These are phyloP conservation scores for Anticlea derivata DNA, from an alignment of 2,888 invertebrate genomes.

Conservation along the genomic window DNA sequence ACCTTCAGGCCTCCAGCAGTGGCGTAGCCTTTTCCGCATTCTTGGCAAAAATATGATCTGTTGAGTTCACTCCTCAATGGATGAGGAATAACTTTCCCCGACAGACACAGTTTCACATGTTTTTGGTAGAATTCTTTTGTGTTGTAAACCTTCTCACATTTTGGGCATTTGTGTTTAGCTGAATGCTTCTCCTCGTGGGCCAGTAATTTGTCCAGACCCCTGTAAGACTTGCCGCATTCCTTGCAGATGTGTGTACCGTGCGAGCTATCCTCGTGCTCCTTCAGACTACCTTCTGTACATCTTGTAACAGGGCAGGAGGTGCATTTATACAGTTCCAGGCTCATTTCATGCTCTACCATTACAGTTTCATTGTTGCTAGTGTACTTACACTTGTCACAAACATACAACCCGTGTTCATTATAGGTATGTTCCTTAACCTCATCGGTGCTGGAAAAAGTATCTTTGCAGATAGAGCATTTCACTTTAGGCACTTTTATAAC, in stretches of 20 bases:
- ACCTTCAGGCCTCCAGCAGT: constrained; percentile 66
- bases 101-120: constrained; percentile 66
- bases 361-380: constrained; percentile 45
- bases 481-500: constrained; percentile 26
- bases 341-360: constrained; percentile 46
- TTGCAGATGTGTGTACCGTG: constrained; percentile 61
- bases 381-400: constrained; percentile 58
- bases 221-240: constrained; percentile 66
- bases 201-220: constrained; percentile 56
- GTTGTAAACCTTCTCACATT: constrained; percentile 67
- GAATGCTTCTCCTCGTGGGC: constrained; percentile 66
- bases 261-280: constrained; percentile 49
- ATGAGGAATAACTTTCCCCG: constrained; percentile 63
- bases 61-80: constrained; percentile 56
- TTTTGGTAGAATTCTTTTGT: constrained; percentile 65
- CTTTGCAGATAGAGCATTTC: constrained; percentile 52
- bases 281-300: constrained; percentile 53
- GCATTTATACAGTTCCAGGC: constrained; percentile 51
- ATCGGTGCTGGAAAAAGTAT: constrained; percentile 42
- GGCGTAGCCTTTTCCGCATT: constrained; percentile 55
- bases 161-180: constrained; percentile 62
- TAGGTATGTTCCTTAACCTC: constrained; percentile 56
- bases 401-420: constrained; percentile 47
- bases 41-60: constrained; percentile 46
- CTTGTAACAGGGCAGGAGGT: constrained; percentile 49